Evolutionary conservation across 2,113 vertebrate genomes (phyloP).

Genomic region (Cavia aperea): DNA sequence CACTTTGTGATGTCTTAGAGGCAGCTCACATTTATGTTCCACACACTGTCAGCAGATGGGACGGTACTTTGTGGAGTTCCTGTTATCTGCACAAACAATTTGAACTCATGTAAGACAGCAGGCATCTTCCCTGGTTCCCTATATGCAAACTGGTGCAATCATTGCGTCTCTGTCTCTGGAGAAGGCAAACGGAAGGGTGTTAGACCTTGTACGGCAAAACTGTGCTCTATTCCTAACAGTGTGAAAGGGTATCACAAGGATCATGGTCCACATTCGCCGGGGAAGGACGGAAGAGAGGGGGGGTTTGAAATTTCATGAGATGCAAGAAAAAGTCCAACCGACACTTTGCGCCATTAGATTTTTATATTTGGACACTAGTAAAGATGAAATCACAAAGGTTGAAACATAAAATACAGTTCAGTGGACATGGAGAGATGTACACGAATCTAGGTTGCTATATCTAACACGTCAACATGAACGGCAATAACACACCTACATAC

Average conservation of each 20-base stretch:
- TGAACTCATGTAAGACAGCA: background rate
- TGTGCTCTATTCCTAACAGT: accelerated
- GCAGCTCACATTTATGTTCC: background rate
- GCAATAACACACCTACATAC: background rate
- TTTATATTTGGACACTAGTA: too few relatives aligned
- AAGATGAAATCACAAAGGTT: too few relatives aligned
- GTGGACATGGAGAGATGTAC: too few relatives aligned
- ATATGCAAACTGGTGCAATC: background rate
- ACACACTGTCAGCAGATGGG: background rate
- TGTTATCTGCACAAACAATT: background rate
- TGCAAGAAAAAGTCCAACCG: background rate
- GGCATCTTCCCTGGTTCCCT: background rate
- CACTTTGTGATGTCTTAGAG: background rate
- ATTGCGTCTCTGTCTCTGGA: background rate
- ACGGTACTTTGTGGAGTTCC: background rate
- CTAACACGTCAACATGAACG: background rate
- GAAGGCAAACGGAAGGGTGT: background rate
- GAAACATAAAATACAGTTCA: too few relatives aligned
- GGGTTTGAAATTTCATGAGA: background rate
- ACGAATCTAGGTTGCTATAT: too few relatives aligned
- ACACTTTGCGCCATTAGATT: background rate
- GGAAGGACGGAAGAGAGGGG: background rate
- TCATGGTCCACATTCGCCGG: background rate
- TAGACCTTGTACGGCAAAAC: background rate
- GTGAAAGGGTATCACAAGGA: too few relatives aligned